Percentiles rank a stretch among this genome's conserved stretches.
phyloP scores from a whole-genome alignment of 2,888 invertebrate genomes.

The Leucophenga maculata region DNA sequence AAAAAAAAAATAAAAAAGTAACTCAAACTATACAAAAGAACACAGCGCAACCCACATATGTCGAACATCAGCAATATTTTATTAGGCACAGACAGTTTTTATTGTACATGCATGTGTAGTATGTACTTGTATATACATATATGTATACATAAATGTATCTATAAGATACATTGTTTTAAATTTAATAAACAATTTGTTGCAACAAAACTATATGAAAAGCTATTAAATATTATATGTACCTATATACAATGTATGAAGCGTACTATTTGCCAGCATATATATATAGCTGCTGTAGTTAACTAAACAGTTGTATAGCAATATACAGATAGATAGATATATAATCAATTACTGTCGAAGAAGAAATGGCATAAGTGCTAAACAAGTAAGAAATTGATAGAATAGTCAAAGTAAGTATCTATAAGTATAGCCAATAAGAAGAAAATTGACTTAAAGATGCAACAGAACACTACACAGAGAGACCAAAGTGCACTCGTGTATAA shows the following conservation, averaged over 20 bases:
- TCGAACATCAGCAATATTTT: too few relatives aligned
- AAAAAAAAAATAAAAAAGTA: too few relatives aligned
- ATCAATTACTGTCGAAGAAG: constrained; percentile 22
- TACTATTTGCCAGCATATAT: neutral
- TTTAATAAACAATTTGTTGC: constrained; percentile 35
- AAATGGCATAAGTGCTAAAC: neutral
- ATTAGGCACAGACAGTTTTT: too few relatives aligned
- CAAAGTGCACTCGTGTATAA: too few relatives aligned
- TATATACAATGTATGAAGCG: too few relatives aligned
- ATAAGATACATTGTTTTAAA: neutral
- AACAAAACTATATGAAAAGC: neutral
- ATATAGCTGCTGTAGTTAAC: too few relatives aligned
- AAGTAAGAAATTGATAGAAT: neutral
- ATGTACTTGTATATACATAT: too few relatives aligned
- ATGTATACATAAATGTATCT: too few relatives aligned
- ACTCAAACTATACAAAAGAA: too few relatives aligned
- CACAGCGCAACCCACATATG: too few relatives aligned
- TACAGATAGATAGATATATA: constrained; percentile 13
- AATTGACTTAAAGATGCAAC: neutral
- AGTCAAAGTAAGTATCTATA: neutral
- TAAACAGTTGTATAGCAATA: constrained; percentile 10
- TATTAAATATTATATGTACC: neutral
- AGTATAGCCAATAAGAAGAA: neutral
- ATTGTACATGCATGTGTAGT: too few relatives aligned
- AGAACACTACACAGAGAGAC: too few relatives aligned